Evolutionary conservation across 1,140 invertebrate species (phyloP).

Genomic region (Cotesia glomerata): DNA sequence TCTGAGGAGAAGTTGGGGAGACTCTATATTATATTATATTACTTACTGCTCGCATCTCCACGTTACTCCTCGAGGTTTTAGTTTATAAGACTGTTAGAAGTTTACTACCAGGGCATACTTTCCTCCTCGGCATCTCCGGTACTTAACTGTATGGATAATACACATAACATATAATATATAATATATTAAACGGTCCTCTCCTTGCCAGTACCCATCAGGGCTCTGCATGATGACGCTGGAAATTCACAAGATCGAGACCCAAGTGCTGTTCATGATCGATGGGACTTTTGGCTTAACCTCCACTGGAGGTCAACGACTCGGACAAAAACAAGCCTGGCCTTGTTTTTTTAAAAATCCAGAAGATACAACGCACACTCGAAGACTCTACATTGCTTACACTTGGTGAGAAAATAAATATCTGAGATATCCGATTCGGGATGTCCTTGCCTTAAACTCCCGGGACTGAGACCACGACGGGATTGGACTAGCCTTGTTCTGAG

Average conservation of each 20-base stretch:
- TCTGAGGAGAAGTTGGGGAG: too few species aligned
- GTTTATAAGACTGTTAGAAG: too few species aligned
- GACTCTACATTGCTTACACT: neutral
- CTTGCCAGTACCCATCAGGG: neutral
- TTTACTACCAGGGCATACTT: neutral
- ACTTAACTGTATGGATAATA: neutral
- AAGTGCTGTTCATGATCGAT: slow-evolving; percentile 49
- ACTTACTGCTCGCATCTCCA: neutral
- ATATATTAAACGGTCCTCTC: neutral
- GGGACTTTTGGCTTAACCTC: slow-evolving; percentile 47
- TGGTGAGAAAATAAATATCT: slow-evolving; percentile 27
- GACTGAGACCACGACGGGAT: too few species aligned
- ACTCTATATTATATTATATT: too few species aligned
- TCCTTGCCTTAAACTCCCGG: neutral
- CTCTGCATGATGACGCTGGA: neutral
- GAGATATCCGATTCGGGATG: slow-evolving; percentile 16
- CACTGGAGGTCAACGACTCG: neutral
- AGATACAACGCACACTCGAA: neutral
- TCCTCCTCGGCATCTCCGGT: neutral
- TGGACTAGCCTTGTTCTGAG: neutral
- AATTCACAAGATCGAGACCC: slow-evolving; percentile 44
- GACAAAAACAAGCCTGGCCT: neutral
- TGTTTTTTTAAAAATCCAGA: neutral
- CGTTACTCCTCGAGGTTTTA: neutral
- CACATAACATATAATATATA: neutral